Percentiles rank a stretch among this genome's conserved stretches.
Evolutionary conservation across 2,888 invertebrate genomes (phyloP).

Genomic region (Drosophila emarginata): DNA sequence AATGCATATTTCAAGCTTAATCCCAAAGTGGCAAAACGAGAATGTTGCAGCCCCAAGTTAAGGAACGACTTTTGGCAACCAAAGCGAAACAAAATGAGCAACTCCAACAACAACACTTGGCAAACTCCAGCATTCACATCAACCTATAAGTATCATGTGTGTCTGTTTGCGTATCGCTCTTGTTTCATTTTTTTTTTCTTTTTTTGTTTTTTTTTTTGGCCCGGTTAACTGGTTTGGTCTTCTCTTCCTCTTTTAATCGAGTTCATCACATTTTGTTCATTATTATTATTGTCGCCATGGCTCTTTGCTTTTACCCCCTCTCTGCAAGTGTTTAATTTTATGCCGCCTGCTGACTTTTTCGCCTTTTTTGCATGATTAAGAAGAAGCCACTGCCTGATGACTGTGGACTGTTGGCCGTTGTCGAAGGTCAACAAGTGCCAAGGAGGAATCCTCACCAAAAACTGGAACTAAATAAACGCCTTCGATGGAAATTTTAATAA

Average conservation of each 20-base stretch:
- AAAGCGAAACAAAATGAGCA: slow-evolving; percentile 31
- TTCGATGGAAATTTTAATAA: slow-evolving; percentile 78
- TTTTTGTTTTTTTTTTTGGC: slow-evolving; percentile 31
- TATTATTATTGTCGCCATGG: slow-evolving; percentile 72
- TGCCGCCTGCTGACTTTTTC: slow-evolving; percentile 63
- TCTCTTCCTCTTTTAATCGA: slow-evolving; percentile 67
- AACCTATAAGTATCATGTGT: slow-evolving; percentile 25
- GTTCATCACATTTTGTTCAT: slow-evolving; percentile 71
- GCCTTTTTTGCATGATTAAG: slow-evolving; percentile 60
- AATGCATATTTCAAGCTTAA: slow-evolving; percentile 76
- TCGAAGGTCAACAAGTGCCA: slow-evolving; percentile 74
- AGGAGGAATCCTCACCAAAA: slow-evolving; percentile 66
- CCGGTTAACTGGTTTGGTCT: slow-evolving; percentile 59
- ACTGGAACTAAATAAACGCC: slow-evolving; percentile 55
- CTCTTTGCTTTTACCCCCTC: slow-evolving; percentile 16
- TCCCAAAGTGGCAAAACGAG: slow-evolving; percentile 77
- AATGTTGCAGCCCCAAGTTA: slow-evolving; percentile 61
- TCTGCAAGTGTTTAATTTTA: slow-evolving; percentile 72
- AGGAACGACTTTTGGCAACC: slow-evolving; percentile 64
- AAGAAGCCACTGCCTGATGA: slow-evolving; percentile 37
- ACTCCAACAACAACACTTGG: neutral
- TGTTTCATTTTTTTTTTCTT: slow-evolving; percentile 43
- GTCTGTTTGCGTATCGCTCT: slow-evolving; percentile 1
- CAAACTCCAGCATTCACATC: slow-evolving; percentile 42
- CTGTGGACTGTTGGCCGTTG: neutral